These are phyloP conservation scores for Redunca redunca DNA, from an alignment of 2,113 vertebrate species.

Conservation along the genomic window DNA sequence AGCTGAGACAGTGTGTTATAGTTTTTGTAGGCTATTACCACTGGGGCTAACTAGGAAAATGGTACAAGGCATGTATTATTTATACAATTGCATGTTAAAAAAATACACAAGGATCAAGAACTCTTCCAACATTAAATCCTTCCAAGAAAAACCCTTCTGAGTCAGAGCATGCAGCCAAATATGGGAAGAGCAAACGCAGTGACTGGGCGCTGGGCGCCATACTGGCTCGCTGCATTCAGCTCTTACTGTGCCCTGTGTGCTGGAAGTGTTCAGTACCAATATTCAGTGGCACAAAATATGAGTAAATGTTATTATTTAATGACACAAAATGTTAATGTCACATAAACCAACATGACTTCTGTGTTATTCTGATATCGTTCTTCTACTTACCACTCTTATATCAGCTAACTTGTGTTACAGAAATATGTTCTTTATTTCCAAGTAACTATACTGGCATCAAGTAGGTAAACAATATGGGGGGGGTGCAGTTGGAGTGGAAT, in stretches of 20 bases:
- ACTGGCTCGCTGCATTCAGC: neutral
- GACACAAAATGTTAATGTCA: neutral
- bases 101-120: neutral
- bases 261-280: neutral
- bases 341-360: neutral
- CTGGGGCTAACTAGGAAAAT: neutral
- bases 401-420: neutral
- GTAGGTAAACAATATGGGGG: neutral
- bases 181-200: neutral
- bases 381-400: neutral
- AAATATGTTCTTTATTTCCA: neutral
- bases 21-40: neutral
- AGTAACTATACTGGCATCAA: neutral
- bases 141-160: neutral
- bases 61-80: neutral
- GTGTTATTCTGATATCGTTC: neutral
- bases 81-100: neutral
- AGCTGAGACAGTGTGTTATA: neutral
- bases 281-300: neutral
- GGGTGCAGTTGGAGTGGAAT: neutral
- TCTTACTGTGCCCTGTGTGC: neutral
- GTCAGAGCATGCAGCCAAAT: neutral
- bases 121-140: neutral
- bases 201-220: rapidly evolving
- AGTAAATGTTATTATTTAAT: neutral